A percentile compares a stretch with the other conserved stretches of the same genome.
Evolutionary conservation across 2,797 vertebrate species (phyloP).

Genomic region (Acestrorhynchus altus): DNA sequence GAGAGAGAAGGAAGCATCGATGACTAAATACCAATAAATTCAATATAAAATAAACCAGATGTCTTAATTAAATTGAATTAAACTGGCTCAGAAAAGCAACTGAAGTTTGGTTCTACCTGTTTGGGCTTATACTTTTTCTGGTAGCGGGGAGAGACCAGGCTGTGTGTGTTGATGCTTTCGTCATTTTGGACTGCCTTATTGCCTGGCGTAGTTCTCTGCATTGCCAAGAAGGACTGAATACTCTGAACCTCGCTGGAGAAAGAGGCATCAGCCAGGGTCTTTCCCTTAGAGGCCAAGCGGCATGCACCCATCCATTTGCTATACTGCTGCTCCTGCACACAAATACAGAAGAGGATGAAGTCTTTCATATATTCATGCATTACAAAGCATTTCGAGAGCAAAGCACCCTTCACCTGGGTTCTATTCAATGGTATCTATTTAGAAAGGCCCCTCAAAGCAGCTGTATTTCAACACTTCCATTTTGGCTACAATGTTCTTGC

Average conservation of each 20-base stretch:
- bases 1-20: background rate
- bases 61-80: background rate
- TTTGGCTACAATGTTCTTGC: no score
- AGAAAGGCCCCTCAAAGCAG: no score
- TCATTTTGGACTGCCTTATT: conserved; percentile 43
- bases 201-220: conserved; percentile 71
- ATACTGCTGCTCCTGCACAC: conserved; percentile 80
- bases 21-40: background rate
- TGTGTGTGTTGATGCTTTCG: conserved; percentile 77
- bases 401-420: no score
- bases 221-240: conserved; percentile 80
- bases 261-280: conserved; percentile 78
- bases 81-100: background rate
- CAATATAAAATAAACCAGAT: background rate
- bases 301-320: conserved; percentile 83
- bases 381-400: background rate
- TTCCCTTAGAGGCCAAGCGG: conserved; percentile 79
- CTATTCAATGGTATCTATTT: no score
- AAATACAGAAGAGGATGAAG: background rate
- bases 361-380: background rate
- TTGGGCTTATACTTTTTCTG: conserved; percentile 84
- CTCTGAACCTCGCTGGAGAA: conserved; percentile 79
- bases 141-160: conserved; percentile 78
- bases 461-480: no score
- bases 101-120: conserved; percentile 66